Conservation (phyloP, 2,888 invertebrate species). For the Rhopalosiphum nymphaeae region DNA sequence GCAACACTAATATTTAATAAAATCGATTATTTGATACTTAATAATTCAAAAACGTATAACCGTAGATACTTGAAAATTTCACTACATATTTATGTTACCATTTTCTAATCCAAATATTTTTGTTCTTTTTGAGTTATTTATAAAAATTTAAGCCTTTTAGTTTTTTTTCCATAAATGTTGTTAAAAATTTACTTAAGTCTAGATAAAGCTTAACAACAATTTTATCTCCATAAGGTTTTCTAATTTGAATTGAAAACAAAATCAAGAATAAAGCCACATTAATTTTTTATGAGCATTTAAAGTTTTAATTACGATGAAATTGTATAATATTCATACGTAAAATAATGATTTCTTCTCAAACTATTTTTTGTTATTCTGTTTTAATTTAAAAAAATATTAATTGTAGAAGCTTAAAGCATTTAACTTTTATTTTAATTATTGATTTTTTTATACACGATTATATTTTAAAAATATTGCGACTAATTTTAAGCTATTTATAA, state of each 20-base stretch:
- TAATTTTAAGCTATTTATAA: neutral
- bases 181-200: neutral
- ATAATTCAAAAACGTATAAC: neutral
- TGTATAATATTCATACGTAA: neutral
- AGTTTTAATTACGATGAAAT: neutral
- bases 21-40: neutral
- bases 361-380: neutral
- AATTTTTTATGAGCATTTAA: neutral
- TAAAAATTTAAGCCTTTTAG: neutral
- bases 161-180: neutral
- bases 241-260: neutral
- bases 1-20: neutral
- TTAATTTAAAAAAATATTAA: neutral
- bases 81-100: neutral
- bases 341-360: neutral
- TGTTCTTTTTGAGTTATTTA: neutral
- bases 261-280: neutral
- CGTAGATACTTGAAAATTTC: neutral
- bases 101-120: neutral
- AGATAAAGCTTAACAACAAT: neutral
- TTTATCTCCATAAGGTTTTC: neutral
- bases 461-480: neutral
- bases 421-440: neutral
- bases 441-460: neutral
- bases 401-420: neutral